Evolutionary conservation across 2,113 vertebrate species (phyloP).

Genomic region (Poeciliopsis turrubarensis): DNA sequence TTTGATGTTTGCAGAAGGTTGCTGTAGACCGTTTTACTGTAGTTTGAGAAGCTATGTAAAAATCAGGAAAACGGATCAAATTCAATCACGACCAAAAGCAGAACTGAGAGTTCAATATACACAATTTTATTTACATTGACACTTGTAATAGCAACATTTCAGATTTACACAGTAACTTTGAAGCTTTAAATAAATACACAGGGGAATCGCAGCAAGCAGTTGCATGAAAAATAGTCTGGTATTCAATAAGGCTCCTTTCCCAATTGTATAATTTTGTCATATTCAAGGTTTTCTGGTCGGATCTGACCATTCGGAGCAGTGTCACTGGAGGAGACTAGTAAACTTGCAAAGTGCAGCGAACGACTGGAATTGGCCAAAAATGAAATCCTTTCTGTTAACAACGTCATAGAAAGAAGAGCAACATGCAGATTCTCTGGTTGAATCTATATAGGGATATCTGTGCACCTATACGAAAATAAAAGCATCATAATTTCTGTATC

Average conservation of each 20-base stretch:
- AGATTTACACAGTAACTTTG: constrained; percentile 66
- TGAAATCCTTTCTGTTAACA: constrained; percentile 22
- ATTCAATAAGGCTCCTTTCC: constrained; percentile 10
- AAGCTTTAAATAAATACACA: constrained; percentile 78
- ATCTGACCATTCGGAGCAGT: constrained; percentile 3
- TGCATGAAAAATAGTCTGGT: constrained; percentile 30
- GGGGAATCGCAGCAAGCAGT: constrained; percentile 53
- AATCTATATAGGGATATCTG: constrained; percentile 40
- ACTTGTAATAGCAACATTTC: constrained; percentile 66
- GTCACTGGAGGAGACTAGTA: constrained; percentile 21
- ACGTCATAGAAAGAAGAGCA: constrained; percentile 49
- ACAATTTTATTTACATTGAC: constrained; percentile 80
- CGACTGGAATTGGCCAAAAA: constrained; percentile 24
- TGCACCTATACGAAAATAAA: constrained; percentile 63
- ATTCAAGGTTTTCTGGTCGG: constrained; percentile 13
- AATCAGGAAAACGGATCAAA: background rate
- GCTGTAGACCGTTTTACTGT: no score
- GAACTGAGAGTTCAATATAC: constrained; percentile 54
- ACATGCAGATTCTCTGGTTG: constrained; percentile 39
- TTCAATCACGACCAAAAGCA: background rate
- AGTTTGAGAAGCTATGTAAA: background rate
- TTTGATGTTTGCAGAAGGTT: background rate
- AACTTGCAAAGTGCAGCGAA: constrained; percentile 20
- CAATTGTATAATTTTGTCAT: background rate
- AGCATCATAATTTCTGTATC: constrained; percentile 54